Conservation (phyloP, 2,797 vertebrate genomes). For the Acanthurus tractus region DNA sequence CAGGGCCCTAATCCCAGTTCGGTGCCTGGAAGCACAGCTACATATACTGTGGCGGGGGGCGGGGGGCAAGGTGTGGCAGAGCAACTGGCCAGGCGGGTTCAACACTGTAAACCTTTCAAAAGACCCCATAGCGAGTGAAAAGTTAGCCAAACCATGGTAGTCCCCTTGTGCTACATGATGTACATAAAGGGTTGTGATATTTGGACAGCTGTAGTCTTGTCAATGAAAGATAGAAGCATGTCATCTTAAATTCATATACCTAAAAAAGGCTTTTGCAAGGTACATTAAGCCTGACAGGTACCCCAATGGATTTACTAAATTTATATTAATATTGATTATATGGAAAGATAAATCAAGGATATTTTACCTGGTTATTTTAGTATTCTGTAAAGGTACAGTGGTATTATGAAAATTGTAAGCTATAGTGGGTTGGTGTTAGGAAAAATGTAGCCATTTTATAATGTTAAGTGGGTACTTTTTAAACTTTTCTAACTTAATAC, state of each 20-base stretch:
- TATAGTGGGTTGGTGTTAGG: too few species aligned
- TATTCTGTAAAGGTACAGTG: constrained; percentile 7
- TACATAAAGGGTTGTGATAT: constrained; percentile 14
- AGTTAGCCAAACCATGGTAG: constrained; percentile 37
- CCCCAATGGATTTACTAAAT: constrained; percentile 18
- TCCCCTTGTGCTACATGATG: constrained; percentile 35
- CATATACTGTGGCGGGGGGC: not conserved
- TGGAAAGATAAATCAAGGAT: constrained; percentile 22
- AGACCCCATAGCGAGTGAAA: constrained; percentile 44
- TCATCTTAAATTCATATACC: constrained; percentile 14
- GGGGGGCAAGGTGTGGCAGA: constrained; percentile 52
- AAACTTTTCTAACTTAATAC: too few species aligned
- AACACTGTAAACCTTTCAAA: constrained; percentile 37
- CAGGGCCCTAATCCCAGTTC: constrained; percentile 56
- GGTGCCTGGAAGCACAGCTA: constrained; percentile 55
- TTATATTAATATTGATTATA: constrained; percentile 23
- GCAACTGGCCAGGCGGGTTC: constrained; percentile 47
- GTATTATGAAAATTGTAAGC: too few species aligned
- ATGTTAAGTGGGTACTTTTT: too few species aligned
- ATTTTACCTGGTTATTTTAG: constrained; percentile 23
- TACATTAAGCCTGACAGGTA: constrained; percentile 24
- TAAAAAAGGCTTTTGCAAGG: constrained; percentile 32
- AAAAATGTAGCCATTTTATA: too few species aligned
- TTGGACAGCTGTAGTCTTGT: constrained; percentile 42
- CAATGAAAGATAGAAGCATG: constrained; percentile 15